phyloP scores from a whole-genome alignment of 2,113 vertebrate genomes.

The Halichoeres trimaculatus region DNA sequence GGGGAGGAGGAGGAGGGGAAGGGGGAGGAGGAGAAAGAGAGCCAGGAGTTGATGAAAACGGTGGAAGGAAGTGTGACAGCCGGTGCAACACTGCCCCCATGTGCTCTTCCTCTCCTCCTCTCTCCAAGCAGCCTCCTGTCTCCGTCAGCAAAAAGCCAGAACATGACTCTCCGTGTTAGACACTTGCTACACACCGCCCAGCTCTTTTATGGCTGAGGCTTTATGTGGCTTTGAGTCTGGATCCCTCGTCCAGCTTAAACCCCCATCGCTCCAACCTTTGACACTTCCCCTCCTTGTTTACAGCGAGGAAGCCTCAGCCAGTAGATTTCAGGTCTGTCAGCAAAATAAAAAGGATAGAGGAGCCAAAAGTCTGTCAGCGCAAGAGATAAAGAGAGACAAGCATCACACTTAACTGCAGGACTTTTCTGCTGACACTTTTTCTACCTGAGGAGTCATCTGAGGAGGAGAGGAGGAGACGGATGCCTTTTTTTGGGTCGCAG shows the following conservation, averaged over 20 bases:
- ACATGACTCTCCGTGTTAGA: slow-evolving; percentile 47
- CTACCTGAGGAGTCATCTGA: slow-evolving; percentile 11
- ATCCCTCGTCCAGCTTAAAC: slow-evolving; percentile 59
- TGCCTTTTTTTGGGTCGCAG: slow-evolving; percentile 2
- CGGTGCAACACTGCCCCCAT: slow-evolving; percentile 82
- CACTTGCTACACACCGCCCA: slow-evolving; percentile 20
- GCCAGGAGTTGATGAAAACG: slow-evolving; percentile 13
- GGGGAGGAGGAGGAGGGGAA: too few relatives aligned
- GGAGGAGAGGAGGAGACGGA: slow-evolving; percentile 3
- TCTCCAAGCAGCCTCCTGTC: slow-evolving; percentile 17
- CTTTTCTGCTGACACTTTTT: slow-evolving; percentile 20
- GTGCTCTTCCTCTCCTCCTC: slow-evolving; percentile 42
- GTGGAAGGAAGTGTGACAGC: slow-evolving; percentile 26
- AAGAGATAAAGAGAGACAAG: slow-evolving; percentile 2
- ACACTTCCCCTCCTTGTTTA: slow-evolving; percentile 55
- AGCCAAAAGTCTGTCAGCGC: slow-evolving; percentile 36
- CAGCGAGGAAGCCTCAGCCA: slow-evolving; percentile 25
- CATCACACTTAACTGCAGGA: background rate
- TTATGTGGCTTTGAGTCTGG: slow-evolving; percentile 48
- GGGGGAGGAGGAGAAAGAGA: slow-evolving; percentile 17
- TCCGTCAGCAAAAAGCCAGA: slow-evolving; percentile 38
- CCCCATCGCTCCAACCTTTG: slow-evolving; percentile 42
- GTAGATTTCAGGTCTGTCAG: slow-evolving; percentile 64
- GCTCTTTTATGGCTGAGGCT: slow-evolving; percentile 45
- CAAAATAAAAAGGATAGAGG: slow-evolving; percentile 54